Percentiles rank a stretch among this genome's conserved stretches.
These are phyloP conservation scores for Ochropleura leucogaster DNA, from an alignment of 2,888 invertebrate species.

Conservation along the genomic window DNA sequence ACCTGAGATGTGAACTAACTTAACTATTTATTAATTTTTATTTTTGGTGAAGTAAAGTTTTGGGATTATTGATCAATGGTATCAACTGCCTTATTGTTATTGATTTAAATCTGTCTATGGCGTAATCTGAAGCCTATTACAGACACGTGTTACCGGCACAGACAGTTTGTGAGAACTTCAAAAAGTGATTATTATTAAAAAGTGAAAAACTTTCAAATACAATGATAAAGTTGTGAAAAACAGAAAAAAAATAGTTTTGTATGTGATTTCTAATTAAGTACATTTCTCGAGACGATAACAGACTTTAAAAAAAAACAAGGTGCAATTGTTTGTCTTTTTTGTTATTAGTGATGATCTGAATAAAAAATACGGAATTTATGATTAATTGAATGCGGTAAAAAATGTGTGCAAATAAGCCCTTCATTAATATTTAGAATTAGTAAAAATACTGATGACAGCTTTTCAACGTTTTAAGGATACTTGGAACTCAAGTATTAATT, in stretches of 20 bases:
- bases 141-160: not conserved
- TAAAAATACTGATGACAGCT: conserved; percentile 17
- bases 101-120: conserved; percentile 3
- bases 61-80: not conserved
- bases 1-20: too few species aligned
- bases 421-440: conserved; percentile 16
- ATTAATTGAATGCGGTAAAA: conserved; percentile 9
- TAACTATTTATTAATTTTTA: too few species aligned
- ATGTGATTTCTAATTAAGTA: conserved; percentile 30
- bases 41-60: too few species aligned
- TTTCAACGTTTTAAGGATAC: conserved; percentile 15
- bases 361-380: not conserved
- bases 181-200: conserved; percentile 20
- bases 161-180: conserved; percentile 2
- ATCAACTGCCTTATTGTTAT: not conserved
- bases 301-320: conserved; percentile 10
- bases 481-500: not conserved
- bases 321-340: conserved; percentile 31
- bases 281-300: conserved; percentile 18
- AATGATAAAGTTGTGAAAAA: conserved; percentile 20
- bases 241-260: conserved; percentile 26
- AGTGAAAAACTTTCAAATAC: conserved; percentile 10
- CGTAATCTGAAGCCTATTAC: not conserved
- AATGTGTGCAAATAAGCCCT: conserved; percentile 49
- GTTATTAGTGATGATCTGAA: conserved; percentile 36